Evolutionary conservation across 2,113 vertebrate species (phyloP).

Genomic region (Tretioscincus oriximinensis): DNA sequence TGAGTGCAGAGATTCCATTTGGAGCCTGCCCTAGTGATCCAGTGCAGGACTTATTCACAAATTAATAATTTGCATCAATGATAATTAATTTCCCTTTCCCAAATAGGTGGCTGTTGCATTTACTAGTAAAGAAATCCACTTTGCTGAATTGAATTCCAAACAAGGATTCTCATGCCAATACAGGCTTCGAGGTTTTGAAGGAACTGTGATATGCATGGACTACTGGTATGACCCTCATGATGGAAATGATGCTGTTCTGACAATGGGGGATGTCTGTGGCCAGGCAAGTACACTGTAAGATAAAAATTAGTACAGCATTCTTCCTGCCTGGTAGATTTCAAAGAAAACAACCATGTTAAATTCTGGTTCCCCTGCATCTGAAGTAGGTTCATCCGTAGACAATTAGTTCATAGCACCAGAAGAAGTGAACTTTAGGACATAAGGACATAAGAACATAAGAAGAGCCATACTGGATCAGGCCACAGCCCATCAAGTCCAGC

Average conservation of each 20-base stretch:
- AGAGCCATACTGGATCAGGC: too few species aligned
- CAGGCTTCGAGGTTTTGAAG: slow-evolving; percentile 75
- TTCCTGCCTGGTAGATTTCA: not conserved
- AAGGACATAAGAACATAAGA: too few species aligned
- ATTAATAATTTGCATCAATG: too few species aligned
- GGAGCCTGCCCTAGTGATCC: too few species aligned
- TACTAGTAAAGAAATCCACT: slow-evolving; percentile 82
- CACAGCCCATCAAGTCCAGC: too few species aligned
- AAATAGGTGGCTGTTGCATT: slow-evolving; percentile 76
- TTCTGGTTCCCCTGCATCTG: too few species aligned
- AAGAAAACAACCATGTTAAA: not conserved
- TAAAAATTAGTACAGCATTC: not conserved
- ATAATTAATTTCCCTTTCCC: too few species aligned
- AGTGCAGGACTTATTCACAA: too few species aligned
- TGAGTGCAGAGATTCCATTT: too few species aligned
- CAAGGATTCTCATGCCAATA: slow-evolving; percentile 76
- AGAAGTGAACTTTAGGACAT: too few species aligned
- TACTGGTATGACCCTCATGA: slow-evolving; percentile 77
- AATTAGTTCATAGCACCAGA: too few species aligned
- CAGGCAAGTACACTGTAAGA: slow-evolving; percentile 66
- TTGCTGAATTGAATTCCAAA: slow-evolving; percentile 79
- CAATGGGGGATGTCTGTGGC: slow-evolving; percentile 79
- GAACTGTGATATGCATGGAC: slow-evolving; percentile 74
- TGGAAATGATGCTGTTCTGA: slow-evolving; percentile 74
- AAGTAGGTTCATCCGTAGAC: too few species aligned